Percentiles rank a stretch among this genome's conserved stretches.
Evolutionary conservation across 2,797 vertebrate genomes (phyloP).

Genomic region (Chelon labrosus): DNA sequence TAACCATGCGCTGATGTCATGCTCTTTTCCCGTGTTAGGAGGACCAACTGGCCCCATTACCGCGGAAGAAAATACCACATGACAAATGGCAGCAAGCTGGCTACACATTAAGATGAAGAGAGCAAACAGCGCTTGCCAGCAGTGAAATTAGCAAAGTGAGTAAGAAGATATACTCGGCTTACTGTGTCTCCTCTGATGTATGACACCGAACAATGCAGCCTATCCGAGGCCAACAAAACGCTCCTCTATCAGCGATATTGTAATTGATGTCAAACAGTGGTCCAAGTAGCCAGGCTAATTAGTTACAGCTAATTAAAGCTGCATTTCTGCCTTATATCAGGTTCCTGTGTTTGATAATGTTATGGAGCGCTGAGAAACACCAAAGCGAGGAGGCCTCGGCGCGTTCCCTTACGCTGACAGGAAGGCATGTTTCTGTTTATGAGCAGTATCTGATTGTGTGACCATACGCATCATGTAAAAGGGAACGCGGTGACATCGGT

Average conservation of each 20-base stretch:
- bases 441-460: conserved; percentile 27
- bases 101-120: conserved; percentile 51
- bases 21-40: conserved; percentile 47
- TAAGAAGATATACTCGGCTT: conserved; percentile 63
- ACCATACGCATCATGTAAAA: not conserved
- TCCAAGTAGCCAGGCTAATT: conserved; percentile 58
- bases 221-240: conserved; percentile 42
- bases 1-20: conserved; percentile 68
- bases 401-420: conserved; percentile 9
- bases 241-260: conserved; percentile 40
- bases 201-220: conserved; percentile 44
- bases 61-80: conserved; percentile 62
- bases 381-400: not conserved
- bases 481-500: conserved; percentile 35
- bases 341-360: conserved; percentile 57
- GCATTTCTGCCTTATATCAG: conserved; percentile 31
- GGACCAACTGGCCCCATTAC: conserved; percentile 49
- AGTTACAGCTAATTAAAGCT: conserved; percentile 61
- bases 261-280: conserved; percentile 64
- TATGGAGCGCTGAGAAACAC: conserved; percentile 48
- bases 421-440: conserved; percentile 44
- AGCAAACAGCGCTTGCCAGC: conserved; percentile 60
- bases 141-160: conserved; percentile 63
- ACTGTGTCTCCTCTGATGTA: conserved; percentile 54
- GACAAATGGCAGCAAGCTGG: conserved; percentile 76